Percentiles rank a stretch among this genome's conserved stretches.
Evolutionary conservation across 2,113 vertebrate species (phyloP).

Genomic region (Dinomys branickii): DNA sequence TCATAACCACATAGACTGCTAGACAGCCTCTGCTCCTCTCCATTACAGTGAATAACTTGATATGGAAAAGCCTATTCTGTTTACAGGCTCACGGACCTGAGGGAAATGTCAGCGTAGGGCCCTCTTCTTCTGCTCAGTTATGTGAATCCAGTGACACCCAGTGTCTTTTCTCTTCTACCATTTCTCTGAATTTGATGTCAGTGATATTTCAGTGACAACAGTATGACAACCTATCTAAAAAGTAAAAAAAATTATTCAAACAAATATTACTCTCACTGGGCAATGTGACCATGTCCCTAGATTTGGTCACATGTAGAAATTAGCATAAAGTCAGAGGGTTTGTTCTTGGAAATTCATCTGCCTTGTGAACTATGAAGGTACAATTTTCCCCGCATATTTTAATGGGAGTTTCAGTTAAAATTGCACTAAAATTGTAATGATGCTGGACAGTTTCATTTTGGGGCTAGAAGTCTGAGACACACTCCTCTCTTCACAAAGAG

Average conservation of each 20-base stretch:
- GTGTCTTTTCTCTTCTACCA: neutral
- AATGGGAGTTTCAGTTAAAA: neutral
- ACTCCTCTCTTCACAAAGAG: constrained; percentile 21
- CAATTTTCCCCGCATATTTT: neutral
- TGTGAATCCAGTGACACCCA: neutral
- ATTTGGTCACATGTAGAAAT: constrained; percentile 41
- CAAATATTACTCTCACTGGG: neutral
- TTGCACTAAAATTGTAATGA: neutral
- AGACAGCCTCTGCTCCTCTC: neutral
- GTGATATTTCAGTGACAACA: neutral
- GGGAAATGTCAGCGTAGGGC: neutral
- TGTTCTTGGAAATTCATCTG: neutral
- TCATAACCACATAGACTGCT: no score
- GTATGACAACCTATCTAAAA: neutral
- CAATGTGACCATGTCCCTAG: neutral
- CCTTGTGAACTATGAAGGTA: neutral
- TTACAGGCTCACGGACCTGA: neutral
- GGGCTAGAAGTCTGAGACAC: neutral
- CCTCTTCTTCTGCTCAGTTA: neutral
- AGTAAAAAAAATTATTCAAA: neutral
- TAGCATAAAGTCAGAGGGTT: neutral
- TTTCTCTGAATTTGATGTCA: neutral
- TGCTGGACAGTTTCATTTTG: neutral
- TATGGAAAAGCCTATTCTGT: neutral
- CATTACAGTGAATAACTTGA: neutral